Percentiles rank a stretch among this genome's conserved stretches.
Evolutionary conservation across 1,140 invertebrate species (phyloP).

Genomic region (Batillaria attramentaria): DNA sequence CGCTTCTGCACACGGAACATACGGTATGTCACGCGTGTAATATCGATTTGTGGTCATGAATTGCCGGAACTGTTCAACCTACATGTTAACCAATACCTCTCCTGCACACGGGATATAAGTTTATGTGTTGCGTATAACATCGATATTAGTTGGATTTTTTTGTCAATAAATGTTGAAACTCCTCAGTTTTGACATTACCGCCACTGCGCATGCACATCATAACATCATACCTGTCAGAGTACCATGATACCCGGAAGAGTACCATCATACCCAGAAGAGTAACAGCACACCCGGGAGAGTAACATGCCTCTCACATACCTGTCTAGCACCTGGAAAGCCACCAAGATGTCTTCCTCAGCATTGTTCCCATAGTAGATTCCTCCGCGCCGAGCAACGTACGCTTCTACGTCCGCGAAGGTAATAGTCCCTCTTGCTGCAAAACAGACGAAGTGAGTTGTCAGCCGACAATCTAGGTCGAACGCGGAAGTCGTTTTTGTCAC

Average conservation of each 20-base stretch:
- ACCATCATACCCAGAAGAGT: neutral
- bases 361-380: constrained; percentile 50
- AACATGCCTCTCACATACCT: neutral
- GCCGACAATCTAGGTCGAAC: no score
- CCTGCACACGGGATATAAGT: no score
- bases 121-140: no score
- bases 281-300: neutral
- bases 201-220: neutral
- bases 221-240: neutral
- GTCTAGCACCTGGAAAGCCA: constrained; percentile 55
- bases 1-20: constrained; percentile 39
- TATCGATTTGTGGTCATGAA: no score
- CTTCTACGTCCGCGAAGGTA: constrained; percentile 54
- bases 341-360: constrained; percentile 57
- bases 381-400: constrained; percentile 51
- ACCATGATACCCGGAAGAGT: neutral
- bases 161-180: no score
- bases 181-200: neutral
- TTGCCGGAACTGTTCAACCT: no score
- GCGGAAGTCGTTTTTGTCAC: no score
- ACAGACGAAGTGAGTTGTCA: neutral
- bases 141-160: no score
- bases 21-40: no score
- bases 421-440: constrained; percentile 52
- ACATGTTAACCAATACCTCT: no score